A percentile compares a stretch with the other conserved stretches of the same genome.
phyloP scores from a whole-genome alignment of 2,888 invertebrate species.

The Tortrix viridana region DNA sequence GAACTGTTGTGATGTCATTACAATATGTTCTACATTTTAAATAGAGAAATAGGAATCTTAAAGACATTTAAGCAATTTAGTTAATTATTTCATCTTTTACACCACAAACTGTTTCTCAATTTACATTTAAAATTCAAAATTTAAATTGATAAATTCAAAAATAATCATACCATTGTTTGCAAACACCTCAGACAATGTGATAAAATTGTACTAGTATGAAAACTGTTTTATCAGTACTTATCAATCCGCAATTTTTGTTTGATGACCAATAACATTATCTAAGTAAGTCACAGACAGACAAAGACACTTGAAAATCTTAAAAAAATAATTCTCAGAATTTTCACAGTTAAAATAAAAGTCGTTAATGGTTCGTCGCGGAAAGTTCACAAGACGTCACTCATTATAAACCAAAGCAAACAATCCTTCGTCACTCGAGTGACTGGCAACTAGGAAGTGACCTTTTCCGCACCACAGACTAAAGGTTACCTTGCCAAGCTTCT shows the following conservation, averaged over 20 bases:
- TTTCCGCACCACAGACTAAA: constrained; percentile 43
- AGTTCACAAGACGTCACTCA: constrained; percentile 12
- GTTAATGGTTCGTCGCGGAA: constrained; percentile 19
- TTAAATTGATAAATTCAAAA: too few relatives aligned
- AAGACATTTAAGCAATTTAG: too few relatives aligned
- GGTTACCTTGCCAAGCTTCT: constrained; percentile 89
- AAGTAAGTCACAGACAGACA: background rate
- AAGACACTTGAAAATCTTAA: background rate
- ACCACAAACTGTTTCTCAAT: too few relatives aligned
- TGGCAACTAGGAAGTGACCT: constrained; percentile 48
- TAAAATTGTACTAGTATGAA: constrained; percentile 3
- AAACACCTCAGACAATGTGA: constrained; percentile 2
- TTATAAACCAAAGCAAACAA: constrained; percentile 32
- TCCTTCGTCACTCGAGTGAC: constrained; percentile 25
- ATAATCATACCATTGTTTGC: constrained; percentile 7
- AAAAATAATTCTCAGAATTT: background rate
- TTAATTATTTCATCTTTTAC: too few relatives aligned
- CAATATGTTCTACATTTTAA: too few relatives aligned
- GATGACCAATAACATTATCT: constrained; percentile 3
- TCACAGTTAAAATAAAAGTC: background rate
- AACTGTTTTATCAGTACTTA: constrained; percentile 17
- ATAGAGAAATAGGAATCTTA: too few relatives aligned
- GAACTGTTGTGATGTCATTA: background rate
- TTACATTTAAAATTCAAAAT: too few relatives aligned
- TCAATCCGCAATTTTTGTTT: background rate